phyloP scores from a whole-genome alignment of 2,888 invertebrate genomes.

The Apotomis betuletana region DNA sequence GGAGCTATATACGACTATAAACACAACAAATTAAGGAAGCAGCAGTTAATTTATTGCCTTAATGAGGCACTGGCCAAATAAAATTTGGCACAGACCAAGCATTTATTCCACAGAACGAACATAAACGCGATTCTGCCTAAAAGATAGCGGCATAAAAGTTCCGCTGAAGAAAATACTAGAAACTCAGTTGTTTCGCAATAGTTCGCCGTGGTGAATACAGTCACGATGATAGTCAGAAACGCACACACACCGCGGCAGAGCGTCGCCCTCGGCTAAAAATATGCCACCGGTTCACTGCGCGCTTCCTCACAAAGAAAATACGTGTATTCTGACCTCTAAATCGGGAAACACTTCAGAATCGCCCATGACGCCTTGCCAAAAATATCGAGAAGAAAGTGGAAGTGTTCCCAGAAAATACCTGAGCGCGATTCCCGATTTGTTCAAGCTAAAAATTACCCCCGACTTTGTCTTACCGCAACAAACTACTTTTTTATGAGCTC shows the following conservation, averaged over 20 bases:
- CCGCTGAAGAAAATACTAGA: constrained; percentile 31
- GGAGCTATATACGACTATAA: background rate
- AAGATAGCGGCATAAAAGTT: constrained; percentile 12
- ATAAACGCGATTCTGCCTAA: constrained; percentile 3
- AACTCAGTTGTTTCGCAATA: constrained; percentile 22
- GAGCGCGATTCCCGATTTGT: constrained; percentile 12
- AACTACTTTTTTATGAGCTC: constrained; percentile 11
- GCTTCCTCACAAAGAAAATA: constrained; percentile 78
- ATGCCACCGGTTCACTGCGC: constrained; percentile 71
- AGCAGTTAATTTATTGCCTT: constrained; percentile 17
- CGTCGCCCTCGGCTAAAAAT: constrained; percentile 81
- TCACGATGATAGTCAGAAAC: constrained; percentile 40
- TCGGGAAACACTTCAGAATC: constrained; percentile 60
- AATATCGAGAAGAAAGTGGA: constrained; percentile 44
- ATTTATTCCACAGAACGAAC: constrained; percentile 1
- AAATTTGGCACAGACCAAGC: constrained; percentile 22
- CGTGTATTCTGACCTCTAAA: constrained; percentile 72
- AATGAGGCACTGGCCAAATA: constrained; percentile 23
- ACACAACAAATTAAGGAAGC: constrained; percentile 8
- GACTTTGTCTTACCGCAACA: constrained; percentile 14
- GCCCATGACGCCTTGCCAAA: constrained; percentile 51
- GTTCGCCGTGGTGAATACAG: constrained; percentile 31
- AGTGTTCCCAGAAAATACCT: constrained; percentile 31
- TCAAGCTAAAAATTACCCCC: constrained; percentile 13
- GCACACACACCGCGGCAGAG: constrained; percentile 53